Base-by-base conservation (phyloP, 2,797 vertebrate genomes). In the Ficedula albicollis region DNA sequence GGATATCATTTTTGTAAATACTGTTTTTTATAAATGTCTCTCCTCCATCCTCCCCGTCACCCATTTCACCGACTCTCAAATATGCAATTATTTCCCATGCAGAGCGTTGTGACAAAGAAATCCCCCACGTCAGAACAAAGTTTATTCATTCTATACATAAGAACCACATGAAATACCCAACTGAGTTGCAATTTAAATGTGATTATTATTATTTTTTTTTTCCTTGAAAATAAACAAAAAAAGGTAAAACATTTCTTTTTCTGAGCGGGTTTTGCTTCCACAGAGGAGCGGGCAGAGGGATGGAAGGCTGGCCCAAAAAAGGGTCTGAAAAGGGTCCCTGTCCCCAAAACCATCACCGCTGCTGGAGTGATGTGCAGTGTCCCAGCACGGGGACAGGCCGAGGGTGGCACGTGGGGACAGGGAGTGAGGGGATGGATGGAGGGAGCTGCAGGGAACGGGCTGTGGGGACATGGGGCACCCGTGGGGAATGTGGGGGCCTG, bases 31-130 rank as follows among this genome's bases (percentile, higher is more conserved):
- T 96, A 98, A 97, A 95, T 95, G 91, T 96, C 95, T 97, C 95
- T 95, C 93, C 89, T 95, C 95, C 95, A 88, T 95, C 77, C 91
- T 96, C 93, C 91, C 82, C 22, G 2, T 85, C 91, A 78, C 89
- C 78, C 94, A 97, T 94, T 93, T 97, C 98, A 98, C 95, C 96
- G 94, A 97, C 98, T 98, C 98, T 98, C 97, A 95, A 98, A 99
- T 99, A 99, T 99, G 98, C 99, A 99, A 99, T 98, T 98, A 98
- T 96, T 96, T 92, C 97, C 98, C 98, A 98, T 95, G 98, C 97
- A 98, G 95, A 90, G 70, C 13, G 39, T 93, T 88, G 96, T 87
- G 89, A 93, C 87, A 92, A 94, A 90, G 66, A 89, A 84, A 84
- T 97, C 98, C 98, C 98, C 98, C 98, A 96, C 97, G 94, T 98